Conservation (phyloP, 2,888 invertebrate genomes). For the Diaperis boleti region DNA sequence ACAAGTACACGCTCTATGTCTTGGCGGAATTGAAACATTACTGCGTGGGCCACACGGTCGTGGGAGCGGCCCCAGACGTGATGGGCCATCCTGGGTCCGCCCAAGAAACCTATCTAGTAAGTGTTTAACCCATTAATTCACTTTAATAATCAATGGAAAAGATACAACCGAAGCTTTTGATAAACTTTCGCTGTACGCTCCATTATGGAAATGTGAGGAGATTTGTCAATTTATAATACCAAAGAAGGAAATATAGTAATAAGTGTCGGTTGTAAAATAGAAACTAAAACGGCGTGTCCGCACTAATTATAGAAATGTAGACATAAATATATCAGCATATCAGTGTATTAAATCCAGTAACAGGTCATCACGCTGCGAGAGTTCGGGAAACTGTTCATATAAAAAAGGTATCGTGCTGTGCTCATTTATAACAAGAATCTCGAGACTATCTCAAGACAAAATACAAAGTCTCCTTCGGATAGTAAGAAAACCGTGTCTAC, state of each 20-base stretch:
- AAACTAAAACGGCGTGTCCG: slow-evolving; percentile 1
- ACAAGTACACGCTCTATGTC: slow-evolving; percentile 38
- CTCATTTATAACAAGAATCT: slow-evolving; percentile 34
- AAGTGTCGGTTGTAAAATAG: slow-evolving; percentile 8
- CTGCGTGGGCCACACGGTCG: slow-evolving; percentile 42
- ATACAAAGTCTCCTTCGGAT: neutral
- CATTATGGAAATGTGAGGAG: neutral
- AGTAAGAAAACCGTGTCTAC: slow-evolving; percentile 24
- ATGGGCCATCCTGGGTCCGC: slow-evolving; percentile 36
- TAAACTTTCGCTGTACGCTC: slow-evolving; percentile 1
- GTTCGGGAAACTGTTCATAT: slow-evolving; percentile 13
- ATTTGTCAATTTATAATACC: slow-evolving; percentile 5
- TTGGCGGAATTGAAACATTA: slow-evolving; percentile 43
- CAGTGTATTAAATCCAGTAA: slow-evolving; percentile 21
- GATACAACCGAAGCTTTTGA: slow-evolving; percentile 8
- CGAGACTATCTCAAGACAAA: slow-evolving; percentile 22
- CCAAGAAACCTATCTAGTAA: slow-evolving; percentile 36
- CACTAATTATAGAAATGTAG: slow-evolving; percentile 31
- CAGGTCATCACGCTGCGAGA: slow-evolving; percentile 27
- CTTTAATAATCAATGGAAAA: slow-evolving; percentile 19
- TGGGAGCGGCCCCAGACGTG: slow-evolving; percentile 45
- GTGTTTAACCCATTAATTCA: slow-evolving; percentile 29
- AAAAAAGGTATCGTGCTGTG: slow-evolving; percentile 39
- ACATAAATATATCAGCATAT: slow-evolving; percentile 33
- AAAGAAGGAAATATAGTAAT: slow-evolving; percentile 16